These are phyloP conservation scores for Neolamprologus caudopunctatus DNA, from an alignment of 2,113 vertebrate genomes.

Conservation along the genomic window DNA sequence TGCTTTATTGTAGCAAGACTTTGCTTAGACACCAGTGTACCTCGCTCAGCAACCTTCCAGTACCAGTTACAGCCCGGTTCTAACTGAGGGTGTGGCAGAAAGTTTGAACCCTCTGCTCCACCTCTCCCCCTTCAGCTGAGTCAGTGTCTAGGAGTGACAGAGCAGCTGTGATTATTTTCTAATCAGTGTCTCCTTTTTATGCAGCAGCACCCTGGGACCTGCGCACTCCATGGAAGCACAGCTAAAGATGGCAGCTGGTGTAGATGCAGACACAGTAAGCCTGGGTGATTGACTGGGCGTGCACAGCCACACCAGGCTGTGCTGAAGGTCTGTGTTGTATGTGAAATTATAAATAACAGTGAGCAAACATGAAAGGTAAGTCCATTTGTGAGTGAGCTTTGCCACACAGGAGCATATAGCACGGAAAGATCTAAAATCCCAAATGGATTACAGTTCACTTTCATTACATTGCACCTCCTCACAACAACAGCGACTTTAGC, in stretches of 20 bases:
- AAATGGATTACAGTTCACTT: neutral
- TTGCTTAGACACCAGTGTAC: neutral
- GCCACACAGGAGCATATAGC: neutral
- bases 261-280: neutral
- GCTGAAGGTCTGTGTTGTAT: neutral
- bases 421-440: neutral
- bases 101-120: neutral
- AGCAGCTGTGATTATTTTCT: neutral
- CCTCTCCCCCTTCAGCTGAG: neutral
- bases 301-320: accelerated
- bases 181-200: neutral
- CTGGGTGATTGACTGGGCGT: neutral
- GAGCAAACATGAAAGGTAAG: neutral
- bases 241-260: neutral
- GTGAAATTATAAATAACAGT: neutral
- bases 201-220: neutral
- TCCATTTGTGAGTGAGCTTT: neutral
- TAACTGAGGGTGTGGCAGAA: neutral
- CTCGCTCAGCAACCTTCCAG: neutral
- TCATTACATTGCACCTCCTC: neutral
- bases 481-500: neutral
- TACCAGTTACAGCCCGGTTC: neutral
- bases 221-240: neutral
- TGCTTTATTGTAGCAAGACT: neutral
- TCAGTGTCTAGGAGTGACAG: neutral